Percentiles rank a stretch among this genome's conserved stretches.
Evolutionary conservation across 2,113 vertebrate species (phyloP).

Genomic region (Scatophagus argus): DNA sequence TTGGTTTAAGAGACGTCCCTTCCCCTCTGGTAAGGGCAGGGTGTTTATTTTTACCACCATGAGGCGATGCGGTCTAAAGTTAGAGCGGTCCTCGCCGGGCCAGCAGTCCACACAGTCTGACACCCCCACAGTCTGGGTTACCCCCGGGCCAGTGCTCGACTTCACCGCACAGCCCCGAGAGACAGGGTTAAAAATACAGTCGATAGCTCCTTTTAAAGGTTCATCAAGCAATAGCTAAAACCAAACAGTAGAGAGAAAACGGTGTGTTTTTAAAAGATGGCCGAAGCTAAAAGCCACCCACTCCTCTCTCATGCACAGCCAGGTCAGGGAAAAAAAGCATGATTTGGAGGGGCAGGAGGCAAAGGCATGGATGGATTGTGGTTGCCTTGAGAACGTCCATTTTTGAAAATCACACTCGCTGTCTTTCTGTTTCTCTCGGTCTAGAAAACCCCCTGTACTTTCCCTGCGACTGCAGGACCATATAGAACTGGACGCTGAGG

Average conservation of each 20-base stretch:
- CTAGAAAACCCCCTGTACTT: conserved; percentile 4
- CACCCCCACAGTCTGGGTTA: conserved; percentile 80
- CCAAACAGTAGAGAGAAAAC: conserved; percentile 73
- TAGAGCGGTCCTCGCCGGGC: conserved; percentile 67
- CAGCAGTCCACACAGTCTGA: conserved; percentile 69
- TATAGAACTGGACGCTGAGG: background rate
- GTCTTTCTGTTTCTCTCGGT: conserved; percentile 26
- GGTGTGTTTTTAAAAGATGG: conserved; percentile 71
- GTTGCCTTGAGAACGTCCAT: conserved; percentile 53
- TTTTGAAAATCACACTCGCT: conserved; percentile 37
- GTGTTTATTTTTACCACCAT: conserved; percentile 81
- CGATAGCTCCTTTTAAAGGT: conserved; percentile 80
- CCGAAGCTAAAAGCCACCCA: conserved; percentile 76
- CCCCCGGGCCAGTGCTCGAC: conserved; percentile 64
- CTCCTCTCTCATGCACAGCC: conserved; percentile 83
- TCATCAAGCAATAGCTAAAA: conserved; percentile 67
- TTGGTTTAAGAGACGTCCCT: conserved; percentile 57
- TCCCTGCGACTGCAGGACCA: background rate
- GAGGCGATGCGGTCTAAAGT: conserved; percentile 79
- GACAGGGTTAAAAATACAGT: conserved; percentile 83
- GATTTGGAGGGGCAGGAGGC: conserved; percentile 15
- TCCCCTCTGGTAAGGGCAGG: conserved; percentile 42
- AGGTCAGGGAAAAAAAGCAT: conserved; percentile 44
- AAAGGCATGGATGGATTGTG: conserved; percentile 43
- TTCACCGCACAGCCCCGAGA: conserved; percentile 69